phyloP scores from a whole-genome alignment of 2,113 vertebrate genomes.

The Barbus barbus region DNA sequence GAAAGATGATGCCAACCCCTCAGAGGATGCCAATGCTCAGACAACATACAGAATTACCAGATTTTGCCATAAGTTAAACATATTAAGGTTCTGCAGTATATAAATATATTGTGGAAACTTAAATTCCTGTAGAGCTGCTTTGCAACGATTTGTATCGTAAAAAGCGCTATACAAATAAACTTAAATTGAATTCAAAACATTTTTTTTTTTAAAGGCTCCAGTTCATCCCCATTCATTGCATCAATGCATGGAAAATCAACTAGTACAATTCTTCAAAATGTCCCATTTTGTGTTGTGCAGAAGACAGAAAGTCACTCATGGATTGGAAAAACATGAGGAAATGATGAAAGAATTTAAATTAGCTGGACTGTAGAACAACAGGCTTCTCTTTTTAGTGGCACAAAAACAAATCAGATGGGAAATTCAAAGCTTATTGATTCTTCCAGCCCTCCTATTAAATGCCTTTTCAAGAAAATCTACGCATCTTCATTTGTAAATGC shows the following conservation, averaged over 20 bases:
- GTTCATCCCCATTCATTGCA: too few relatives aligned
- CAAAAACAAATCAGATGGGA: constrained; percentile 22
- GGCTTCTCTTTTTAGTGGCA: constrained; percentile 27
- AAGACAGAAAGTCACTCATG: not conserved
- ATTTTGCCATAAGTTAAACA: too few relatives aligned
- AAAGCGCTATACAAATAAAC: too few relatives aligned
- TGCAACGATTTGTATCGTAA: too few relatives aligned
- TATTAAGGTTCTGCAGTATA: too few relatives aligned
- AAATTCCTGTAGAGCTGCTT: too few relatives aligned
- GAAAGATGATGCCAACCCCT: too few relatives aligned
- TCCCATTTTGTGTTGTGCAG: not conserved
- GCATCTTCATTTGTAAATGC: constrained; percentile 28
- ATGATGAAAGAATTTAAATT: not conserved
- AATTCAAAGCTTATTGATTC: constrained; percentile 41
- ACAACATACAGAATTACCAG: too few relatives aligned
- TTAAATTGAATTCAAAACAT: too few relatives aligned
- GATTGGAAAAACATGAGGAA: not conserved
- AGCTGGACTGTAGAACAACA: constrained; percentile 10
- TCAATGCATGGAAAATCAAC: not conserved
- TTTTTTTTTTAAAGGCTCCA: too few relatives aligned
- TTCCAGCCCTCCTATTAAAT: constrained; percentile 35
- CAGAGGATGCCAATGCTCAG: too few relatives aligned
- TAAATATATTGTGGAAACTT: too few relatives aligned
- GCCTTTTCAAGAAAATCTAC: constrained; percentile 34
- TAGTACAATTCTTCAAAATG: not conserved